Evolutionary conservation across 2,797 vertebrate species (phyloP).

Genomic region (Scolopax bukidnonensis): DNA sequence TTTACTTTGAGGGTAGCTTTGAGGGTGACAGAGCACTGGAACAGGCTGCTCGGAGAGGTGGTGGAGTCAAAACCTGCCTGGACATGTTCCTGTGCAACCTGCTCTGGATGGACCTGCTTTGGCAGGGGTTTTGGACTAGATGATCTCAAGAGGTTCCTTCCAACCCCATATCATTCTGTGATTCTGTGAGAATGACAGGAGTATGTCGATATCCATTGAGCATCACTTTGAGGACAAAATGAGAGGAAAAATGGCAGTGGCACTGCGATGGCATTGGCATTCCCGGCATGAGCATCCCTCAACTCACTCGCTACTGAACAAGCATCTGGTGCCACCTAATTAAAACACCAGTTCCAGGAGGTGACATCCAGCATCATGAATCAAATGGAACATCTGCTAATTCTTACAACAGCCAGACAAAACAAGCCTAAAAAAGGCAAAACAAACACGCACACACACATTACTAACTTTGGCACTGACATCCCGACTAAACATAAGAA

Average conservation of each 20-base stretch:
- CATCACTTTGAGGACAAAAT: neutral
- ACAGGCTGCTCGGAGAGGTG: no score
- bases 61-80: no score
- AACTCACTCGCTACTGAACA: neutral
- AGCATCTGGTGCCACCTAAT: constrained; percentile 70
- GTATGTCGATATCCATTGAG: rapidly evolving
- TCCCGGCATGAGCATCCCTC: neutral
- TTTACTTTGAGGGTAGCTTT: no score
- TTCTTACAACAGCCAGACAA: constrained; percentile 65
- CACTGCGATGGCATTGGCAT: neutral
- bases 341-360: constrained; percentile 59
- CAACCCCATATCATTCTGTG: no score
- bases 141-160: no score
- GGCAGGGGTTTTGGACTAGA: no score
- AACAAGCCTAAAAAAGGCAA: constrained; percentile 61
- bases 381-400: constrained; percentile 71
- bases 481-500: neutral
- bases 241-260: neutral
- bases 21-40: no score
- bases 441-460: constrained; percentile 29
- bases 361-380: constrained; percentile 57
- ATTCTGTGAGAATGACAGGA: neutral
- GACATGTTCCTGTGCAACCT: no score
- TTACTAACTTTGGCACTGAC: constrained; percentile 46
- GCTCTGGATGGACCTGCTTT: no score